Percentiles rank a stretch among this genome's conserved stretches.
These are phyloP conservation scores for Streptopelia turtur DNA, from an alignment of 2,797 vertebrate species.

Conservation along the genomic window DNA sequence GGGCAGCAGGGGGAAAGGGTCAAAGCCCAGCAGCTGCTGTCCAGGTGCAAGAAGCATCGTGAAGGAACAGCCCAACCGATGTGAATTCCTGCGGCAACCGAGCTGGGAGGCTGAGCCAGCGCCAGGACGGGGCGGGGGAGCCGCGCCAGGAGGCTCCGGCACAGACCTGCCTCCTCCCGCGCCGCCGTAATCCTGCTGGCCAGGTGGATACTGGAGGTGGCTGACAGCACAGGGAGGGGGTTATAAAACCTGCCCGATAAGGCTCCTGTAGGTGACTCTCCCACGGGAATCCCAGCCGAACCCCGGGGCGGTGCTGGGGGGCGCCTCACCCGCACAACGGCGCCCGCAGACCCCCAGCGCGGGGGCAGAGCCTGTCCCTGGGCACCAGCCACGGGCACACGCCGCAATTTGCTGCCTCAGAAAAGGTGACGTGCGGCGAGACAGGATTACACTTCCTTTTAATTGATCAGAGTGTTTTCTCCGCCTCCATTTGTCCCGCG, in stretches of 20 bases:
- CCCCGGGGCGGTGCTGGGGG: not conserved
- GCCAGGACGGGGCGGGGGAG: not conserved
- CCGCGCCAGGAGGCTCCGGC: not conserved
- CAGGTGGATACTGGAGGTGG: not conserved
- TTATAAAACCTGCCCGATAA: not conserved
- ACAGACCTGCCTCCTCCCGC: not conserved
- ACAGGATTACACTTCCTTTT: slow-evolving; percentile 48
- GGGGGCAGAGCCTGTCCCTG: not conserved
- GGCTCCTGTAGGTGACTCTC: not conserved
- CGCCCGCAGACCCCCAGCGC: not conserved
- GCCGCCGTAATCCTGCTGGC: not conserved
- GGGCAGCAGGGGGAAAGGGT: not conserved
- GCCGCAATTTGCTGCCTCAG: not conserved
- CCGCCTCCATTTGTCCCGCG: not conserved
- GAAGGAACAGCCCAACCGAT: accelerated
- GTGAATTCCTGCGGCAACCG: accelerated
- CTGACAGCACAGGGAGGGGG: not conserved
- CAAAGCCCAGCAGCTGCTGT: not conserved
- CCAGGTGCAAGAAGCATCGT: not conserved
- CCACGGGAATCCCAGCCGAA: not conserved
- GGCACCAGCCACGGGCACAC: not conserved
- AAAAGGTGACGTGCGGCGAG: not conserved
- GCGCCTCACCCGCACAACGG: accelerated
- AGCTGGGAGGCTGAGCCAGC: not conserved
- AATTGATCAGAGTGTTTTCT: slow-evolving; percentile 20